phyloP scores from a whole-genome alignment of 2,113 vertebrate species.

The Desmodus rotundus region DNA sequence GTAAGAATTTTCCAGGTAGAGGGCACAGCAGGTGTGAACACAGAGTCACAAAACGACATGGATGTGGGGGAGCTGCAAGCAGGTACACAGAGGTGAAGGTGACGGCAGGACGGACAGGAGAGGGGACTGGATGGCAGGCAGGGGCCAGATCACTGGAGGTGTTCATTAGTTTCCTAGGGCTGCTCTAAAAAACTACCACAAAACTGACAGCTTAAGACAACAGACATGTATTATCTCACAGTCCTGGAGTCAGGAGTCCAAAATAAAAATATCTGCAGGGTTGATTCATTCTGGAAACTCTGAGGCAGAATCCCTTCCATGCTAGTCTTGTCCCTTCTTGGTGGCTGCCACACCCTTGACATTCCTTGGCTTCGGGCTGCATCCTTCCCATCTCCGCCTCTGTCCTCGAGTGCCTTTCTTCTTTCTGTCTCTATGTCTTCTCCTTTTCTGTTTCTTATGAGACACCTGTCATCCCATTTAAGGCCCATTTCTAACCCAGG shows the following conservation, averaged over 20 bases:
- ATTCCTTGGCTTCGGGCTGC: background rate
- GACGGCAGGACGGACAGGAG: background rate
- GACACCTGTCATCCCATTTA: background rate
- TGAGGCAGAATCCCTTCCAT: background rate
- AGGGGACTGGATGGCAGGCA: rapidly evolving
- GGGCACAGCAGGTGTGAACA: background rate
- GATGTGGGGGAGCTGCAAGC: background rate
- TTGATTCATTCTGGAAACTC: background rate
- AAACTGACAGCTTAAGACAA: background rate
- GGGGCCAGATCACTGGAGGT: background rate
- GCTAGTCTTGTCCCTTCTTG: background rate
- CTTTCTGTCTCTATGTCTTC: background rate
- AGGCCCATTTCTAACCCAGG: background rate
- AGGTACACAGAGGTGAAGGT: background rate
- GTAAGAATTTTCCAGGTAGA: background rate
- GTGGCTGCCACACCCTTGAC: background rate
- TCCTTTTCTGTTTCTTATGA: background rate
- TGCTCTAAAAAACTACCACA: too few species aligned
- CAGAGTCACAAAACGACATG: background rate
- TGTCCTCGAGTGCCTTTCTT: background rate
- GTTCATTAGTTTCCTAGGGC: background rate
- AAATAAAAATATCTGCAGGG: background rate
- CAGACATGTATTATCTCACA: background rate
- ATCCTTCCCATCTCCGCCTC: background rate
- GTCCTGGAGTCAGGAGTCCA: background rate